Base-by-base conservation (phyloP, 2,888 invertebrate genomes). In the Lithodes maja region DNA sequence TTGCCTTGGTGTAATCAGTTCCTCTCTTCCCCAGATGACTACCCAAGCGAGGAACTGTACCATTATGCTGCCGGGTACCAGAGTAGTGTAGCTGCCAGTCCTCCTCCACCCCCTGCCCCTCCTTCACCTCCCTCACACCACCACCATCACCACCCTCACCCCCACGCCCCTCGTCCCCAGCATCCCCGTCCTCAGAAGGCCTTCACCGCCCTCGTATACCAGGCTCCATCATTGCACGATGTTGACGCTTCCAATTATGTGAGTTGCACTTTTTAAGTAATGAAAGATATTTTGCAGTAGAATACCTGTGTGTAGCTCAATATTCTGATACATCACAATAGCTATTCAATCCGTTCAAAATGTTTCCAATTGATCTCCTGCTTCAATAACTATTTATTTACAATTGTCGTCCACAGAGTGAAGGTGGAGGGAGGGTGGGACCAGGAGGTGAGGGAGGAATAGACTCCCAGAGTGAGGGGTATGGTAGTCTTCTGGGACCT, bases 171-270 rank as follows among this genome's bases (percentile, higher is more conserved):
- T 77, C 84, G 33, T 15, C 85, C 15, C 61, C 83, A 85, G 61
- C 86, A 89, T 49, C 55, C 83, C 12, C 82, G 81, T 9, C 85
- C 87, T 7, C 91, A 85, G 52, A 90, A 90, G 50, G 90, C 85
- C 12, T 91, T 90, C 71, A 85, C 91, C 2, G 87, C 91, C n/a
- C 69, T 91, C 5, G 91, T 91, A n/a, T 91, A 91, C 77, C 91
- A 91, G 61, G 87, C 91, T 5, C 91, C 91, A 5, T 91, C 91
- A 1, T 81, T 91, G 2, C 87, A 91, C 53, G 90, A 88, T 53
- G 91, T 91, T 17, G 91, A 91, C 74, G 83, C 91, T n/a, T 87
- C 87, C 9, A 91, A 90, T 53, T 50, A 81, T 50, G 90, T 90
- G 75, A 86, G 90, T 68, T 9, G 61, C 5, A 12, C 5, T 77